These are phyloP conservation scores for Arenaria interpres DNA, from an alignment of 2,113 vertebrate genomes.

Conservation along the genomic window DNA sequence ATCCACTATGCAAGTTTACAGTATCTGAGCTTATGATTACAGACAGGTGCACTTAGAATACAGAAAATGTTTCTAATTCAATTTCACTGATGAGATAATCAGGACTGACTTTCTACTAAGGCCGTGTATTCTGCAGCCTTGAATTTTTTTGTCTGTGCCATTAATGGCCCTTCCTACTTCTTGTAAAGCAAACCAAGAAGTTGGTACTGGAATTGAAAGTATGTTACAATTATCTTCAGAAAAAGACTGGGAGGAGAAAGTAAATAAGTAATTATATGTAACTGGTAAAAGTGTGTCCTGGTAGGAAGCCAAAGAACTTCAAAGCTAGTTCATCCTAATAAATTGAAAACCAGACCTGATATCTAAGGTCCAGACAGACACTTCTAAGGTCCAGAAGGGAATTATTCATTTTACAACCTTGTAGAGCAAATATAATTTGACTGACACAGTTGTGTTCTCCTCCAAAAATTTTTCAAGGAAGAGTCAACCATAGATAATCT, in stretches of 20 bases:
- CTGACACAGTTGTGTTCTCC: neutral
- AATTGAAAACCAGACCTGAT: neutral
- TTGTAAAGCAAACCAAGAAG: neutral
- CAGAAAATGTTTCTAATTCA: conserved; percentile 38
- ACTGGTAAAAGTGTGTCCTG: neutral
- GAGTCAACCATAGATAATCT: neutral
- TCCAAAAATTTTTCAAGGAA: neutral
- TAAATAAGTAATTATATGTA: neutral
- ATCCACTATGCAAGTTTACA: conserved; percentile 1
- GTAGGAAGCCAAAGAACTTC: neutral
- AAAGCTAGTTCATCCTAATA: neutral
- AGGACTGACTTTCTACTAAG: neutral
- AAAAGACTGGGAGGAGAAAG: neutral
- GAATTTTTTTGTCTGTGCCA: neutral
- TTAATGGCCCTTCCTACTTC: neutral
- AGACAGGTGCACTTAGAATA: conserved; percentile 38
- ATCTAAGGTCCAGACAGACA: neutral
- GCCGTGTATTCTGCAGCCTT: neutral
- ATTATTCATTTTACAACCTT: neutral
- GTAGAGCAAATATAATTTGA: neutral
- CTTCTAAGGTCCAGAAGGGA: neutral
- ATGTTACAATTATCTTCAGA: neutral
- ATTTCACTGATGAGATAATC: conserved; percentile 28
- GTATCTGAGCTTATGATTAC: conserved; percentile 11
- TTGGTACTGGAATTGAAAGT: neutral